These are phyloP conservation scores for Caenorhabditis panamensis DNA, from an alignment of 2,888 invertebrate genomes.

Conservation along the genomic window DNA sequence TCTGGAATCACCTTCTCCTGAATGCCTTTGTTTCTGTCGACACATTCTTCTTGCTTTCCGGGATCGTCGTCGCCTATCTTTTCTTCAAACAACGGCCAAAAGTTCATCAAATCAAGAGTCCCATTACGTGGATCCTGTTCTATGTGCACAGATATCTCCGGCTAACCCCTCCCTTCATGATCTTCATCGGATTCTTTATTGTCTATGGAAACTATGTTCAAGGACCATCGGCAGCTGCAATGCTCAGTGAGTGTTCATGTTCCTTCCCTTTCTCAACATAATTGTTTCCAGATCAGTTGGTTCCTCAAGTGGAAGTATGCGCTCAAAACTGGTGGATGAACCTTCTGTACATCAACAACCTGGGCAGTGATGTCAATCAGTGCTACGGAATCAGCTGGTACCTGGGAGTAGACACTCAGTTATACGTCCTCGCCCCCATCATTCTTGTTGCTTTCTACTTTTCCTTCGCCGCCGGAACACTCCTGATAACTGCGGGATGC, in stretches of 20 bases:
- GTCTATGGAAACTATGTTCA: slow-evolving; percentile 55
- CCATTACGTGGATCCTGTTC: slow-evolving; percentile 61
- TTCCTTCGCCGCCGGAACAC: slow-evolving; percentile 50
- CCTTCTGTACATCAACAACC: slow-evolving; percentile 69
- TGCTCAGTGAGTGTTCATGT: slow-evolving; percentile 20
- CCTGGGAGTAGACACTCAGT: slow-evolving; percentile 60
- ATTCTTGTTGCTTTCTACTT: slow-evolving; percentile 52
- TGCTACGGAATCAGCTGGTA: slow-evolving; percentile 68
- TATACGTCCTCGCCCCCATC: slow-evolving; percentile 55
- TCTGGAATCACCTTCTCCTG: slow-evolving; percentile 58
- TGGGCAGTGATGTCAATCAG: slow-evolving; percentile 24
- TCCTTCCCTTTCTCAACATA: not conserved
- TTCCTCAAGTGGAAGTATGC: slow-evolving; percentile 50
- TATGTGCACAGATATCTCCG: slow-evolving; percentile 66
- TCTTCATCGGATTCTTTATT: slow-evolving; percentile 62
- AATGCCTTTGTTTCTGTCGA: slow-evolving; percentile 72
- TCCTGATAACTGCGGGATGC: slow-evolving; percentile 30
- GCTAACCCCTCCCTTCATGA: slow-evolving; percentile 61
- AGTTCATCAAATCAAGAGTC: slow-evolving; percentile 24
- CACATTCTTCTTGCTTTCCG: slow-evolving; percentile 74
- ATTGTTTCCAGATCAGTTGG: slow-evolving; percentile 33
- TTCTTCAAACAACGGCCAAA: slow-evolving; percentile 66
- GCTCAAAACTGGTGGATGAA: slow-evolving; percentile 62
- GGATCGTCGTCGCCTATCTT: slow-evolving; percentile 70
- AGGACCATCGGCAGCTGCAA: slow-evolving; percentile 45